Base-by-base conservation (phyloP, 1,140 invertebrate genomes). In the Brachionus calyciflorus region DNA sequence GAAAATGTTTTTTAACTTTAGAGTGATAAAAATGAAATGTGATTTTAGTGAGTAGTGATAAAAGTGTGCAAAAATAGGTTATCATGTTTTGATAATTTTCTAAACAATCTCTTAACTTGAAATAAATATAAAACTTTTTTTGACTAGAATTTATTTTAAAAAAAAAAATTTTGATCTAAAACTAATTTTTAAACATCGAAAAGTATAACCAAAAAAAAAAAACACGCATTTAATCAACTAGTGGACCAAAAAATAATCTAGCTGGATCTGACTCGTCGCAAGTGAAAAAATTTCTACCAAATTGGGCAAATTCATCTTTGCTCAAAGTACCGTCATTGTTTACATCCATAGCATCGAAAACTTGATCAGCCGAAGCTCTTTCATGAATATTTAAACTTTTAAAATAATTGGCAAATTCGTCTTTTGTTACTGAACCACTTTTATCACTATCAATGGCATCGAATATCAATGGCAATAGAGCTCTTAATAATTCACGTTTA, bases 361-460 rank as follows among this genome's bases (percentile, higher is more conserved):
- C 69, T 30, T 55, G 24, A 55, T 49, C 28, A 12, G 26, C 28
- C 10, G 28, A 19, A 1, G 0, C 6, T 21, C 10, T 5, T n/a
- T 73, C 69, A n/a, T 51, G 0, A 28, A 73, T 73, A 30, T 73
- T 73, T n/a, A 73, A 55, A 17, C 69, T 73, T 73, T 49, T 73
- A 24, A 73, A 73, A 55, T 73, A 73, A 73, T 73, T 73, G 10
- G 17, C 69, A 55, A 73, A 73, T 73, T 73, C 69, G 9, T 19
- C 3, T 49, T 73, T 73, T 21, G 69, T 26, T 9, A 73, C 69
- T 19, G 46, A 51, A 40, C 21, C 69, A 37, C 21, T 55, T 55
- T 73, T 73, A 17, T 73, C 69, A 21, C 19, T 49, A 26, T 73
- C 69, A 12, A 73, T 73, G 1, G 69, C 69, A 17, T 73, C 69